phyloP scores from a whole-genome alignment of 2,888 invertebrate genomes.

The Mongoloraphidia duomilia region DNA sequence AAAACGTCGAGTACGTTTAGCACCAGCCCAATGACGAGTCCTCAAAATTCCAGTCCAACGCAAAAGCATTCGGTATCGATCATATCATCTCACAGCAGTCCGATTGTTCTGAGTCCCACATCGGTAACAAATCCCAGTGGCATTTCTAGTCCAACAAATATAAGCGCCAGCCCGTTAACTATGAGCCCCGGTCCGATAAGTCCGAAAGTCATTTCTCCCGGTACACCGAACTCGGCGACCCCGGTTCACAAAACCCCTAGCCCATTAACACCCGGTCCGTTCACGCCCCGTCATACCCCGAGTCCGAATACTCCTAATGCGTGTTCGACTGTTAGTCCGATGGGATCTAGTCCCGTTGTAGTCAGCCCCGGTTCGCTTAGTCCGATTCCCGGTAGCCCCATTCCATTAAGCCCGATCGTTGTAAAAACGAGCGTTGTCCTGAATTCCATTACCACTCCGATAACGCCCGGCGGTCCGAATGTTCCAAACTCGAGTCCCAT shows the following conservation, averaged over 20 bases:
- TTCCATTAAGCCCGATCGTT: not conserved
- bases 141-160: no score
- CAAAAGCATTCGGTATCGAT: no score
- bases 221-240: no score
- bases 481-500: slow-evolving; percentile 2
- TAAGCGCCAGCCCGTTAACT: no score
- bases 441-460: slow-evolving; percentile 1
- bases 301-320: slow-evolving; percentile 1
- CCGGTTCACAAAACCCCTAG: not conserved
- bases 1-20: no score
- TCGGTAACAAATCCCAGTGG: no score
- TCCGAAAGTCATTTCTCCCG: no score
- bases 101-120: no score
- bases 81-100: no score
- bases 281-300: not conserved
- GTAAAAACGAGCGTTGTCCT: not conserved
- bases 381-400: not conserved
- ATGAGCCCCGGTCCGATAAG: no score
- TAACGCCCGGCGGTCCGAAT: slow-evolving; percentile 4
- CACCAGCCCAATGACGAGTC: not conserved
- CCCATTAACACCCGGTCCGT: not conserved
- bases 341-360: not conserved
- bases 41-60: not conserved
- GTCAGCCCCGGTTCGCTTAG: not conserved
- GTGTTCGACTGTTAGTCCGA: not conserved